A percentile compares a stretch with the other conserved stretches of the same genome.
Evolutionary conservation across 2,113 vertebrate genomes (phyloP).

Genomic region (Semicossyphus pulcher): DNA sequence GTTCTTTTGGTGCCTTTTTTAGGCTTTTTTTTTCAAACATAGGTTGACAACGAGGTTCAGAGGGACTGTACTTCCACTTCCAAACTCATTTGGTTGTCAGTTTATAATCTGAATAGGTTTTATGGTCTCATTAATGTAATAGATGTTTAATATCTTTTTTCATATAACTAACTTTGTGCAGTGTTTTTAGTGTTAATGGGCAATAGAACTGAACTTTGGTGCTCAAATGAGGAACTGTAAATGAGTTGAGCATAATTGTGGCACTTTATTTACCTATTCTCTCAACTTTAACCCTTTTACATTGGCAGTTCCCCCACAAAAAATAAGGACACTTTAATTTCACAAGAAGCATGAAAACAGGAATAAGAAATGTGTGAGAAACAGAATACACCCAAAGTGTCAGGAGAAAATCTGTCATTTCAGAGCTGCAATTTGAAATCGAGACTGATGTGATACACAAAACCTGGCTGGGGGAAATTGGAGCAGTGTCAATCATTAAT

Average conservation of each 20-base stretch:
- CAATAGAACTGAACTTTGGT: not conserved
- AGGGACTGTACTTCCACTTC: conserved; percentile 6
- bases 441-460: not conserved
- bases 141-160: not conserved
- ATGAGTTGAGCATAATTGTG: not conserved
- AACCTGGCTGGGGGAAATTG: not conserved
- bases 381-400: not conserved
- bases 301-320: not conserved
- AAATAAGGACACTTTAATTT: not conserved
- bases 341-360: not conserved
- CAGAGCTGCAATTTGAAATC: not conserved
- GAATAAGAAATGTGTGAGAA: not conserved
- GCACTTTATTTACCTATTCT: not conserved
- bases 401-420: not conserved
- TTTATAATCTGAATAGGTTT: conserved; percentile 10
- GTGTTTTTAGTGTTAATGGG: not conserved
- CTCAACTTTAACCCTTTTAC: conserved; percentile 4
- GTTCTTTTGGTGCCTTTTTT: conserved; percentile 15
- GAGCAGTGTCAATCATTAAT: conserved; percentile 3
- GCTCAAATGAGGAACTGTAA: not conserved
- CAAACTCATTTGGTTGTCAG: not conserved
- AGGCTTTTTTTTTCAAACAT: not conserved
- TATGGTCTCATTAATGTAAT: conserved; percentile 33
- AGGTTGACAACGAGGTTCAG: not conserved
- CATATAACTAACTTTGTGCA: not conserved